Evolutionary conservation across 1,140 invertebrate species (phyloP).

Genomic region (Brachionus asplanchnoidis): DNA sequence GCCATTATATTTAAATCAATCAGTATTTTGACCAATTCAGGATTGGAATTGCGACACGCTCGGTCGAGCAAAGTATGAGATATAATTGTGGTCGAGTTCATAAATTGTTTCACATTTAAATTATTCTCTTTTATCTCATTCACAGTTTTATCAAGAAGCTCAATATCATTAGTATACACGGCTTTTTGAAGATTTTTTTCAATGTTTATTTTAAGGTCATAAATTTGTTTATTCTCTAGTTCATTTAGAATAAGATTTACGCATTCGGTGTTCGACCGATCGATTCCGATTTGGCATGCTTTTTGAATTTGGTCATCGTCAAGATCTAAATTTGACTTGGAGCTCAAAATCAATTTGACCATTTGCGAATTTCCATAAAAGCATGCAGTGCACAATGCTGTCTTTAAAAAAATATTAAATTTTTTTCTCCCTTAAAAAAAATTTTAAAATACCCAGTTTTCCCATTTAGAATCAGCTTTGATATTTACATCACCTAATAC

Average conservation of each 20-base stretch:
- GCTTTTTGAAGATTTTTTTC: conserved; percentile 34
- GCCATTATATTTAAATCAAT: background rate
- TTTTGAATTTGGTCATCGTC: background rate
- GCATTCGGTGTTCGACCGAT: background rate
- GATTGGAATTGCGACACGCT: conserved; percentile 28
- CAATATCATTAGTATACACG: conserved; percentile 18
- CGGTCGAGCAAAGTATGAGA: conserved; percentile 10
- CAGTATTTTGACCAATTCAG: conserved; percentile 24
- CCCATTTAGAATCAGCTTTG: conserved; percentile 16
- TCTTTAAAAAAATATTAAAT: background rate
- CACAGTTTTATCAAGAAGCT: background rate
- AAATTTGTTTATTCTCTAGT: background rate
- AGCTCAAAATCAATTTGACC: conserved; percentile 17
- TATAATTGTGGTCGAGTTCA: conserved; percentile 12
- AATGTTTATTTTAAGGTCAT: conserved; percentile 1
- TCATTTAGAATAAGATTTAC: conserved; percentile 34
- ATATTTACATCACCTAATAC: conserved; percentile 32
- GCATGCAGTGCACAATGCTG: conserved; percentile 9
- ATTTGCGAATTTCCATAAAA: background rate
- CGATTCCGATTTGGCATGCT: conserved; percentile 33
- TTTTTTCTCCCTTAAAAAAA: background rate
- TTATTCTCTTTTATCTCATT: conserved; percentile 9
- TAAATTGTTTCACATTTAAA: conserved; percentile 31
- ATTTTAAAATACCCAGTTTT: background rate
- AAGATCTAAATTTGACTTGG: conserved; percentile 22